Percentiles rank a stretch among this genome's conserved stretches.
Evolutionary conservation across 1,140 invertebrate species (phyloP).

Genomic region (Plodia interpunctella): DNA sequence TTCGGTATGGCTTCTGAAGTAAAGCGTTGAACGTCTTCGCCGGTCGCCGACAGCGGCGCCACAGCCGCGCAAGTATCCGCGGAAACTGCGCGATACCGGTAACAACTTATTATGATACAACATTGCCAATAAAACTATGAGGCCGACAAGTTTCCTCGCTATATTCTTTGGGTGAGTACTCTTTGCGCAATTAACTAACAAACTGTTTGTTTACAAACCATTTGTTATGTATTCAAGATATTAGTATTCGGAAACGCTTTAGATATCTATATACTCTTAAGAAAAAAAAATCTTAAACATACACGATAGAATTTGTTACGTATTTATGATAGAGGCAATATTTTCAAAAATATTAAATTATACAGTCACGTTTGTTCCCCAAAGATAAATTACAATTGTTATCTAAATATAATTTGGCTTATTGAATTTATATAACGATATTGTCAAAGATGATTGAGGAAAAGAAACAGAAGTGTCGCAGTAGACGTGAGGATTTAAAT

Average conservation of each 20-base stretch:
- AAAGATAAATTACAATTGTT: too few relatives aligned
- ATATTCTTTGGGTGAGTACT: constrained; percentile 3
- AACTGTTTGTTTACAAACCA: not conserved
- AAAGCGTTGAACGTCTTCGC: constrained; percentile 25
- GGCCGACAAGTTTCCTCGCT: not conserved
- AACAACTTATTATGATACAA: not conserved
- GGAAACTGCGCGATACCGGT: not conserved
- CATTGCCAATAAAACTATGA: not conserved
- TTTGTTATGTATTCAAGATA: too few relatives aligned
- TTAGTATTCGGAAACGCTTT: too few relatives aligned
- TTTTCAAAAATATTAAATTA: too few relatives aligned
- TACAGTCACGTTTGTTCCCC: too few relatives aligned
- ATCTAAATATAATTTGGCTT: too few relatives aligned
- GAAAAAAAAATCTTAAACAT: too few relatives aligned
- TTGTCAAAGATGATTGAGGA: not conserved
- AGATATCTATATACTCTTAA: too few relatives aligned
- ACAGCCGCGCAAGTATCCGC: constrained; percentile 22
- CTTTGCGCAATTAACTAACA: not conserved
- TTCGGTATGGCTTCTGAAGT: constrained; percentile 34
- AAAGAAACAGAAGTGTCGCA: not conserved
- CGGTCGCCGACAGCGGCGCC: constrained; percentile 29
- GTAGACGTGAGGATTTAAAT: constrained; percentile 1
- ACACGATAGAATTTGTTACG: too few relatives aligned
- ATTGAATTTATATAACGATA: not conserved
- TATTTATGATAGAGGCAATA: too few relatives aligned